A percentile compares a stretch with the other conserved stretches of the same genome.
Evolutionary conservation across 2,888 invertebrate genomes (phyloP).

Genomic region (Schrankia costaestrigalis): DNA sequence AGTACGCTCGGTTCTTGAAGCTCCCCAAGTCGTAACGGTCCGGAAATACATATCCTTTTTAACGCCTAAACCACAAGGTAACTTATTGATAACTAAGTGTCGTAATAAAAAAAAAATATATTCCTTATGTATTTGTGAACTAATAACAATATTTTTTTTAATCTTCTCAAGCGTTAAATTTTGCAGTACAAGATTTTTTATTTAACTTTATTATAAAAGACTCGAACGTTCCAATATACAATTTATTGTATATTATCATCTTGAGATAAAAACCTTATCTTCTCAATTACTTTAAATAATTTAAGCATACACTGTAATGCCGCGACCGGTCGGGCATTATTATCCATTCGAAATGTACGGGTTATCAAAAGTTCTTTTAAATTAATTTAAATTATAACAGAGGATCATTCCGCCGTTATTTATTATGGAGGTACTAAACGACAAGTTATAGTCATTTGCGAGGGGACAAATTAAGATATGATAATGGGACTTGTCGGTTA

Average conservation of each 20-base stretch:
- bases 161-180: conserved; percentile 39
- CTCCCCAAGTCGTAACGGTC: too few relatives aligned
- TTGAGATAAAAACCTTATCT: conserved; percentile 53
- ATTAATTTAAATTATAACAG: conserved; percentile 55
- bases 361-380: conserved; percentile 55
- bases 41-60: too few relatives aligned
- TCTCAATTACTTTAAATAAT: conserved; percentile 62
- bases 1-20: too few relatives aligned
- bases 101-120: too few relatives aligned
- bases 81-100: too few relatives aligned
- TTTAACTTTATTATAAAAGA: conserved; percentile 47
- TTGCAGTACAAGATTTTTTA: conserved; percentile 43
- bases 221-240: conserved; percentile 38
- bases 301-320: conserved; percentile 52
- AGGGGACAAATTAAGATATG: conserved; percentile 47
- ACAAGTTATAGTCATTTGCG: conserved; percentile 37
- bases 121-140: too few relatives aligned
- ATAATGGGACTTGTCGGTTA: conserved; percentile 36
- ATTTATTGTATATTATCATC: conserved; percentile 50
- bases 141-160: too few relatives aligned
- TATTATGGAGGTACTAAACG: conserved; percentile 38
- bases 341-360: conserved; percentile 42
- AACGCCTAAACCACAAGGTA: too few relatives aligned
- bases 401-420: conserved; percentile 50
- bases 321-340: conserved; percentile 35